These are phyloP conservation scores for Helicoverpa armigera DNA, from an alignment of 1,140 invertebrate genomes.

Conservation along the genomic window DNA sequence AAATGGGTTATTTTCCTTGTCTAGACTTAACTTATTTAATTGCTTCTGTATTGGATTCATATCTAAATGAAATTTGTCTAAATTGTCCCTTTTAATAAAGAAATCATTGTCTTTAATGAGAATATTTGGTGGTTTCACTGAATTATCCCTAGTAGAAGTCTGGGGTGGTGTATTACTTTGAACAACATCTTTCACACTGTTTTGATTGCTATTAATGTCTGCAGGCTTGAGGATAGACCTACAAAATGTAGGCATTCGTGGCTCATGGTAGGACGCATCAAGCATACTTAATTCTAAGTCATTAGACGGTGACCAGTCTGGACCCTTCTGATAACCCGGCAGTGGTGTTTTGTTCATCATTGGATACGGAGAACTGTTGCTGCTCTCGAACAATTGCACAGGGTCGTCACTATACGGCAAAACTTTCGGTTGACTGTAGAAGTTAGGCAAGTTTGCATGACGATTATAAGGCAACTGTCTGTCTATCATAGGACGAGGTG, in stretches of 20 bases:
- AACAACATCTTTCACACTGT: not conserved
- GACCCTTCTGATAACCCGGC: slow-evolving; percentile 41
- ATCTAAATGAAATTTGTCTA: slow-evolving; percentile 56
- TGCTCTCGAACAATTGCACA: slow-evolving; percentile 69
- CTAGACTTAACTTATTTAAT: slow-evolving; percentile 61
- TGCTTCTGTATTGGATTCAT: slow-evolving; percentile 60
- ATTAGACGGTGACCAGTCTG: slow-evolving; percentile 67
- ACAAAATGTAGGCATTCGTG: slow-evolving; percentile 49
- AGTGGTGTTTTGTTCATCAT: slow-evolving; percentile 65
- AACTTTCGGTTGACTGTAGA: slow-evolving; percentile 52
- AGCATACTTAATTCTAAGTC: slow-evolving; percentile 79
- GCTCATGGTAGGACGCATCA: slow-evolving; percentile 62
- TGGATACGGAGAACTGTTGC: slow-evolving; percentile 74
- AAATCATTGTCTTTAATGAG: slow-evolving; percentile 70
- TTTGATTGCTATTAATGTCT: slow-evolving; percentile 1
- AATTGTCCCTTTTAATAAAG: slow-evolving; percentile 72
- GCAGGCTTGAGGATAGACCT: slow-evolving; percentile 46
- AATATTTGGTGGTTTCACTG: slow-evolving; percentile 60
- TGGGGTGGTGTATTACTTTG: not conserved
- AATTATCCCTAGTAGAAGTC: slow-evolving; percentile 58
- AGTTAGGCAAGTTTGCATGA: slow-evolving; percentile 47
- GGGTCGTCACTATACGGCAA: slow-evolving; percentile 69
- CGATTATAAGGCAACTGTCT: slow-evolving; percentile 51
- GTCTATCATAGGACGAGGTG: slow-evolving; percentile 74
- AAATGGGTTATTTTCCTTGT: slow-evolving; percentile 73